A percentile compares a stretch with the other conserved stretches of the same genome.
Evolutionary conservation across 2,888 invertebrate genomes (phyloP).

Genomic region (Eulithis prunata): DNA sequence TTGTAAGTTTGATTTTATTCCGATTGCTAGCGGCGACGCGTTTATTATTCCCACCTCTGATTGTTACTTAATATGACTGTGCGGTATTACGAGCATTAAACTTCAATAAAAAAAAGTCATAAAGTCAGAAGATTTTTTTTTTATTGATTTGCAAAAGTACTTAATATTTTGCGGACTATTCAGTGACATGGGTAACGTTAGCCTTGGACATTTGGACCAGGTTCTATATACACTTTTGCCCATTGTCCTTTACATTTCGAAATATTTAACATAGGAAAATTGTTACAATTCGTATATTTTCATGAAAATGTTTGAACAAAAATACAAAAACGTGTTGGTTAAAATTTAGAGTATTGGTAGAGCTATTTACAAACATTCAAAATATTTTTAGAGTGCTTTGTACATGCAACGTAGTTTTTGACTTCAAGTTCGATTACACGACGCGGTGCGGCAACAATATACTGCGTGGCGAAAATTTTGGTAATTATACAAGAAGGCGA

Average conservation of each 20-base stretch:
- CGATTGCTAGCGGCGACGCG: background rate
- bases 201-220: too few relatives aligned
- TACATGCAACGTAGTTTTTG: conserved; percentile 23
- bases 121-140: too few relatives aligned
- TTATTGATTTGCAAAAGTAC: too few relatives aligned
- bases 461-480: too few relatives aligned
- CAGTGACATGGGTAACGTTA: too few relatives aligned
- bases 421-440: background rate
- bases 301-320: background rate
- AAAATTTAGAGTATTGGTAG: conserved; percentile 1
- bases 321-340: background rate
- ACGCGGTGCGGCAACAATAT: background rate
- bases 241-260: background rate
- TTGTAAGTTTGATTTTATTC: conserved; percentile 17
- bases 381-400: conserved; percentile 2
- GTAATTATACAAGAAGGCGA: too few relatives aligned
- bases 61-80: background rate
- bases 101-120: too few relatives aligned
- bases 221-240: too few relatives aligned
- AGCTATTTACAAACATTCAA: conserved; percentile 10
- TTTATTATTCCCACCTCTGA: conserved; percentile 2
- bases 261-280: background rate
- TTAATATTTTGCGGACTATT: too few relatives aligned
- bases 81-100: background rate
- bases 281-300: background rate